Evolutionary conservation across 2,888 invertebrate genomes (phyloP).

Genomic region (Polia nebulosa): DNA sequence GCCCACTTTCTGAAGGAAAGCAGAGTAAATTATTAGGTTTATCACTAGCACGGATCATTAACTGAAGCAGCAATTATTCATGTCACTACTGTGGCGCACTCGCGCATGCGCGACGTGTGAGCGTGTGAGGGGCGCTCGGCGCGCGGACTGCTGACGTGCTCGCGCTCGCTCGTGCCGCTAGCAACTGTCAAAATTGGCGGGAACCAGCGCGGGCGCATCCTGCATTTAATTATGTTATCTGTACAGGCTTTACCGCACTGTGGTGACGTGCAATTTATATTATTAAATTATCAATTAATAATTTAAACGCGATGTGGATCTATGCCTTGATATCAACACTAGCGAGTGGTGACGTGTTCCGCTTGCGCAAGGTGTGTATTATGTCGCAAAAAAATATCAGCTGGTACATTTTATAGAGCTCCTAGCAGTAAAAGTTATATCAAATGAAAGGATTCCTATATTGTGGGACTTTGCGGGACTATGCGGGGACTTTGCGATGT

Average conservation of each 20-base stretch:
- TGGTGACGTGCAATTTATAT: conserved; percentile 10
- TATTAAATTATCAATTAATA: not conserved
- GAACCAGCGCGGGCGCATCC: conserved; percentile 61
- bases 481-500: too few species aligned
- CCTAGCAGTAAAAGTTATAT: too few species aligned
- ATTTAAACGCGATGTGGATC: conserved; percentile 5
- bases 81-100: conserved; percentile 55
- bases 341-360: not conserved
- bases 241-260: not conserved
- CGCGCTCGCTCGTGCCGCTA: conserved; percentile 67
- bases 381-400: too few species aligned
- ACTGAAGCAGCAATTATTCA: conserved; percentile 65
- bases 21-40: conserved; percentile 64
- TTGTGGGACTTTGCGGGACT: too few species aligned
- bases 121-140: conserved; percentile 27
- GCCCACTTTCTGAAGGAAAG: conserved; percentile 67
- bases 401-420: too few species aligned
- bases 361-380: not conserved
- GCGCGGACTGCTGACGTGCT: conserved; percentile 60
- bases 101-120: conserved; percentile 10
- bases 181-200: conserved; percentile 80
- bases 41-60: conserved; percentile 76
- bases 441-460: too few species aligned
- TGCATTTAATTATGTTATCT: conserved; percentile 33
- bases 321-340: not conserved